Evolutionary conservation across 2,888 invertebrate genomes (phyloP), one percentile per base, ranked within the genome.

Genomic region (Sisyra terminalis): DNA sequence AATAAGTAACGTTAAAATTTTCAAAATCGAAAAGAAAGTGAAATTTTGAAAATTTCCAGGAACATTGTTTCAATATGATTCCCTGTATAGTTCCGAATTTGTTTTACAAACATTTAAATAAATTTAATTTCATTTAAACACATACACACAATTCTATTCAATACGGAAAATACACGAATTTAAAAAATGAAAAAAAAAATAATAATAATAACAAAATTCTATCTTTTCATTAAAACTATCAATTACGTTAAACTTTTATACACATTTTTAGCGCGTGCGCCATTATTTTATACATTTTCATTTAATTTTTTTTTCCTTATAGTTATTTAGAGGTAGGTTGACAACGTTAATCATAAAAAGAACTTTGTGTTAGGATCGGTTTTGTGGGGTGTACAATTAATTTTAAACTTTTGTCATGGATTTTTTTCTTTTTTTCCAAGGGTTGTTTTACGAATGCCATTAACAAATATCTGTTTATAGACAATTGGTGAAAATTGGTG

Each of bases 81-180:
- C 66, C 67, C 66, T 67, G 67, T 66, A 57, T 60, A 51, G 48
- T 60, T 66, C 66, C 66, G 66, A 66, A 66, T 66, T 66, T 66
- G 66, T 63, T 59, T 51, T 47, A 45, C 24, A 24, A 24, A 24
- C 24, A 24, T 24, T 24, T 24, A 24, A 24, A 24, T 24, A 24
- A 24, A 24, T 5, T 24, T 24, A 5, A 24, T 24, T 24, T 24
- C 7, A 24, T 24, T 24, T 24, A 24, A 24, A 24, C 24, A 24
- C 24, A 24, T 24, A 24, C 24, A 24, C 24, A 24, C 24, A 24
- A 24, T 24, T 24, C 24, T 24, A 24, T 5, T 24, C 24, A 24
- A 24, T 24, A 24, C 5, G 24, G 24, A 24, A 24, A 24, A 24
- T 24, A 24, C 24, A 24, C 24, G 24, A 24, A 24, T 24, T 24